These are phyloP conservation scores for Phenganax subtilis DNA, from an alignment of 92 coral and sea anemone species.

Conservation along the genomic window DNA sequence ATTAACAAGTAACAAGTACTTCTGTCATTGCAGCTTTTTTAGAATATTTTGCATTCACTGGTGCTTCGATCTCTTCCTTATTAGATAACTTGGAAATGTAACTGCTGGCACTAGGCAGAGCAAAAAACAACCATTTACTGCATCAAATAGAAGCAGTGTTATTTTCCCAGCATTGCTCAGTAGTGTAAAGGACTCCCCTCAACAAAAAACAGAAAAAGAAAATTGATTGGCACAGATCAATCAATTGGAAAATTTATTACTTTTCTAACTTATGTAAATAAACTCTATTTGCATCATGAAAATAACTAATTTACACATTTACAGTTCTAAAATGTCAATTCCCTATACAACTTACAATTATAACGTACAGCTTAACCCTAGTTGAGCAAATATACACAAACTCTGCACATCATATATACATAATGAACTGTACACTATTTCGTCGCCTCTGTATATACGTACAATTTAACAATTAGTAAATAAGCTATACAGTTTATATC, in stretches of 20 bases:
- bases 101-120: too few relatives aligned
- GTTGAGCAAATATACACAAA: not conserved
- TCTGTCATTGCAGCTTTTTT: too few relatives aligned
- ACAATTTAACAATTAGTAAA: not conserved
- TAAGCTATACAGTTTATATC: not conserved
- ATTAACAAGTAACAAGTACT: too few relatives aligned
- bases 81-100: too few relatives aligned
- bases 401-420: conserved; percentile 7
- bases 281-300: conserved; percentile 23
- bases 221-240: not conserved
- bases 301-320: conserved; percentile 20
- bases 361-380: not conserved
- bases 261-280: conserved; percentile 27
- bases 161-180: too few relatives aligned
- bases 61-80: too few relatives aligned
- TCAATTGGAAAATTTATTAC: not conserved
- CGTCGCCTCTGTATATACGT: not conserved
- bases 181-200: too few relatives aligned
- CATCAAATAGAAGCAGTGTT: too few relatives aligned
- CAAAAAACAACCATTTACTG: too few relatives aligned
- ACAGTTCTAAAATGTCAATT: conserved; percentile 18
- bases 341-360: not conserved
- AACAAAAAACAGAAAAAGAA: not conserved
- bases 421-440: conserved; percentile 8
- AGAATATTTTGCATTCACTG: too few relatives aligned